These are phyloP conservation scores for Coluber constrictor DNA, from an alignment of 2,797 vertebrate species.

Conservation along the genomic window DNA sequence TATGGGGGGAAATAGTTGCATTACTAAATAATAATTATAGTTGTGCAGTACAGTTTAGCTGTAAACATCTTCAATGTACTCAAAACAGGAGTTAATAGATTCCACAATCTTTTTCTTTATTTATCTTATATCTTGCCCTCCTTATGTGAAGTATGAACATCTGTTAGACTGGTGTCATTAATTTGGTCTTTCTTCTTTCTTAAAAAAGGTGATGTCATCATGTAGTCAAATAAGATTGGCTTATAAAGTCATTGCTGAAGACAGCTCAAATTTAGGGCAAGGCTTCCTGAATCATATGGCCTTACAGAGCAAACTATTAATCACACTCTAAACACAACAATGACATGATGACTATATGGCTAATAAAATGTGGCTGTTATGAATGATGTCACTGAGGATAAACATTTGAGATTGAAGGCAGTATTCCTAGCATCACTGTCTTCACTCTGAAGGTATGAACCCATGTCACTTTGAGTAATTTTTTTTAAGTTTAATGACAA, in stretches of 20 bases:
- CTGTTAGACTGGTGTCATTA: background rate
- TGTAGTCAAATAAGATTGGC: background rate
- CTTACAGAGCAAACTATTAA: background rate
- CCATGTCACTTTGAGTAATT: background rate
- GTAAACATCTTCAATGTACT: background rate
- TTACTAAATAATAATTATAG: background rate
- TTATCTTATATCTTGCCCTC: background rate
- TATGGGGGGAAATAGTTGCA: background rate
- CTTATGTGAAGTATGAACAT: background rate
- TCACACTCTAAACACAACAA: background rate
- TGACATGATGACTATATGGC: background rate
- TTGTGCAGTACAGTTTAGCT: background rate
- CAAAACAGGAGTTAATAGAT: too few species aligned
- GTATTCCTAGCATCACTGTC: background rate
- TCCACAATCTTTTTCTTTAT: too few species aligned
- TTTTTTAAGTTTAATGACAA: background rate
- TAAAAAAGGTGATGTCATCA: background rate
- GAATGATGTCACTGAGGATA: background rate
- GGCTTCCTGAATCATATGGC: background rate
- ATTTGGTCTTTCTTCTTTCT: background rate
- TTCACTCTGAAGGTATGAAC: background rate
- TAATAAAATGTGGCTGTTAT: background rate
- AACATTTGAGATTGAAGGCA: background rate
- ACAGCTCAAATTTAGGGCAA: background rate
- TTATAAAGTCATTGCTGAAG: background rate